phyloP scores from a whole-genome alignment of 2,113 vertebrate species.

The Crotalus helleri region DNA sequence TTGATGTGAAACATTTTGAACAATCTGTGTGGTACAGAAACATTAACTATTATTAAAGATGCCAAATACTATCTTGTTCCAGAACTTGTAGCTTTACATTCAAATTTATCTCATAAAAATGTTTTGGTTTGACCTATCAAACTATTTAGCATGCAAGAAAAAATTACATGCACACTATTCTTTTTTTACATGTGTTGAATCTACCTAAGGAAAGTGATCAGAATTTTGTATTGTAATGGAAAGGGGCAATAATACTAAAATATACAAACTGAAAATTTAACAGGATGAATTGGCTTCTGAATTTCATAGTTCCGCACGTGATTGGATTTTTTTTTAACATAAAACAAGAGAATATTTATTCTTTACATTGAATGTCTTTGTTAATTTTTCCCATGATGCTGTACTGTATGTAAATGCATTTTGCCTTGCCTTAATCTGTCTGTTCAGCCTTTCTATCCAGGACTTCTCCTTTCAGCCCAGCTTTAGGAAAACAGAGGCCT shows the following conservation, averaged over 20 bases:
- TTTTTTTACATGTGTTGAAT: not conserved
- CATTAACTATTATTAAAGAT: not conserved
- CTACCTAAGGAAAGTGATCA: not conserved
- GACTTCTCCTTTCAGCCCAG: too few species aligned
- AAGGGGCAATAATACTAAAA: not conserved
- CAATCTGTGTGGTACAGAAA: not conserved
- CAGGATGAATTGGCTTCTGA: too few species aligned
- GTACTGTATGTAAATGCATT: too few species aligned
- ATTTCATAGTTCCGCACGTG: too few species aligned
- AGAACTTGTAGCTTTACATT: not conserved
- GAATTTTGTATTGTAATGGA: not conserved
- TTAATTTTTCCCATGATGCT: too few species aligned
- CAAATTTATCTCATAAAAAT: not conserved
- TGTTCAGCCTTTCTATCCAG: too few species aligned
- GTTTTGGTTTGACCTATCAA: not conserved
- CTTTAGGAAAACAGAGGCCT: too few species aligned
- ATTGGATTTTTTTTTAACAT: too few species aligned
- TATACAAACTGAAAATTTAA: too few species aligned
- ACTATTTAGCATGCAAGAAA: not conserved
- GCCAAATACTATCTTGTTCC: not conserved
- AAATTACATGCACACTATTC: not conserved
- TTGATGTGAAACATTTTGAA: not conserved
- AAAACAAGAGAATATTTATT: too few species aligned
- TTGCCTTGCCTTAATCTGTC: too few species aligned
- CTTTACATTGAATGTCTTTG: too few species aligned